These are phyloP conservation scores for Ostrea edulis DNA, from an alignment of 1,140 invertebrate genomes.

Conservation along the genomic window DNA sequence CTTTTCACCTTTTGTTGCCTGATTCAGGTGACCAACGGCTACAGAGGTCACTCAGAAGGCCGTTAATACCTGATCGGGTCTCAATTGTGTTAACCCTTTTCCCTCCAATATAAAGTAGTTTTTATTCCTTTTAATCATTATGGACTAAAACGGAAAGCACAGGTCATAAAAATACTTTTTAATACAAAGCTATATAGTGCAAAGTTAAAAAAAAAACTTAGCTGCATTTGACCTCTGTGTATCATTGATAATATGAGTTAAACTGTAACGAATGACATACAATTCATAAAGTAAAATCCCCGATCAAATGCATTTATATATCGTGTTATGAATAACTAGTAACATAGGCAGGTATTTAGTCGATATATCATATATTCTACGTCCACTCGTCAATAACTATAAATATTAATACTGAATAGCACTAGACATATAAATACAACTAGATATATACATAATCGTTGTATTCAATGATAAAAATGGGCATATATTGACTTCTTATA, in stretches of 20 bases:
- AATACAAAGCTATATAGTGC: slow-evolving; percentile 24
- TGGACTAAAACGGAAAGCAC: not conserved
- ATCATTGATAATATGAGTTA: not conserved
- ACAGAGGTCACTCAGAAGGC: not conserved
- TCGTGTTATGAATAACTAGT: not conserved
- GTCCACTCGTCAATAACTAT: not conserved
- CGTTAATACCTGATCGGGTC: not conserved
- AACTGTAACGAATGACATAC: not conserved
- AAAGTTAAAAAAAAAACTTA: not conserved
- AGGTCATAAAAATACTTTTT: slow-evolving; percentile 28
- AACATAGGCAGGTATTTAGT: not conserved
- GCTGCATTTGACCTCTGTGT: not conserved
- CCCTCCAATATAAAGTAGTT: not conserved
- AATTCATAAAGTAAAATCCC: not conserved
- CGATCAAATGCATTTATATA: not conserved
- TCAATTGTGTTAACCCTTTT: not conserved
- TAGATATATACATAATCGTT: not conserved
- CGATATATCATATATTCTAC: not conserved
- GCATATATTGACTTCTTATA: not conserved
- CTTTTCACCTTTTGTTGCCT: slow-evolving; percentile 22
- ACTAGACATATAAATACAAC: not conserved
- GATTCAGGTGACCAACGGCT: not conserved
- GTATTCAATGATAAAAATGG: not conserved
- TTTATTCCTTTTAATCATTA: not conserved
- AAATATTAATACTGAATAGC: not conserved